These are phyloP conservation scores for Ophraella communa DNA, from an alignment of 2,888 invertebrate genomes.

Conservation along the genomic window DNA sequence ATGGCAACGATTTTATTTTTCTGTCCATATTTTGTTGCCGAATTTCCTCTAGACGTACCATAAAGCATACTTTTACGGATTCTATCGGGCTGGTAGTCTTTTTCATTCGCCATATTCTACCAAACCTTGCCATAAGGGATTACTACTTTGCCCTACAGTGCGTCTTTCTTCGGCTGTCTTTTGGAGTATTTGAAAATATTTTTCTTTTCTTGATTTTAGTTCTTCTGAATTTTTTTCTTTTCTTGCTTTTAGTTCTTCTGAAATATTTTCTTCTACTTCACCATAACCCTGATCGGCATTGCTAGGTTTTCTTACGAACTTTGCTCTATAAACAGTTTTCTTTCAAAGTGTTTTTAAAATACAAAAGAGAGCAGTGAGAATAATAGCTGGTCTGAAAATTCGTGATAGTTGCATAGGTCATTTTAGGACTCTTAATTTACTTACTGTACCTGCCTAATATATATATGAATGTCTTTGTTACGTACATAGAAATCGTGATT, in stretches of 20 bases:
- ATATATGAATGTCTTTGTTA: no score
- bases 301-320: neutral
- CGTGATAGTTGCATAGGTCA: no score
- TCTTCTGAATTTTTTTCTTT: neutral
- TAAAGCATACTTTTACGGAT: no score
- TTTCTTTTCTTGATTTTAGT: neutral
- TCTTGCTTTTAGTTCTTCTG: neutral
- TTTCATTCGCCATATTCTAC: no score
- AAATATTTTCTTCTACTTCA: neutral
- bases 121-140: neutral
- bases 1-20: neutral
- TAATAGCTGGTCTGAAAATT: no score
- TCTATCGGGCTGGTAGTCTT: no score
- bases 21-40: neutral
- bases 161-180: neutral
- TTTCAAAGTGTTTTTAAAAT: no score
- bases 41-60: neutral
- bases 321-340: neutral
- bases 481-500: no score
- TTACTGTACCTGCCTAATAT: no score
- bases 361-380: no score
- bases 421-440: no score
- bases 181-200: neutral
- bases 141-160: neutral
- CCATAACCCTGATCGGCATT: neutral